A percentile compares a stretch with the other conserved stretches of the same genome.
phyloP scores from a whole-genome alignment of 2,113 vertebrate genomes.

The Hipposideros armiger region DNA sequence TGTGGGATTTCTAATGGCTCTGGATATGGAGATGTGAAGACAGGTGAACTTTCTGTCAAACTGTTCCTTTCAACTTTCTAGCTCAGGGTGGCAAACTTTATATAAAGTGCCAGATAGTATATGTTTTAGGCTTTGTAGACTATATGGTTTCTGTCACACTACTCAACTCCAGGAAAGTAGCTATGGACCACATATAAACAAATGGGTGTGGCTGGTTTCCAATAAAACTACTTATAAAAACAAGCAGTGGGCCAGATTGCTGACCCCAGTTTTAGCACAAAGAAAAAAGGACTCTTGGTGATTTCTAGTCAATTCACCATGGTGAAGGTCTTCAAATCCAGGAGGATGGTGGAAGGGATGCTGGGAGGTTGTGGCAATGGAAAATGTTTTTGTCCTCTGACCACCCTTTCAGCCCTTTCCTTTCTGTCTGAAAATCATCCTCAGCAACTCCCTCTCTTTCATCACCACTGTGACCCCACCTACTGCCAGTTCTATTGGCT shows the following conservation, averaged over 20 bases:
- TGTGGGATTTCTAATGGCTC: neutral
- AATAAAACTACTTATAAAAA: neutral
- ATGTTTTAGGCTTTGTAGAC: neutral
- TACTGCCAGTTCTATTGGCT: neutral
- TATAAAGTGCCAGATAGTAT: neutral
- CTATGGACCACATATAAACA: neutral
- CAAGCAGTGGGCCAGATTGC: neutral
- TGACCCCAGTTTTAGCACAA: neutral
- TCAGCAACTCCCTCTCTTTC: neutral
- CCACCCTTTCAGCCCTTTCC: neutral
- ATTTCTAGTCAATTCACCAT: neutral
- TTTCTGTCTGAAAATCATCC: slow-evolving; percentile 52
- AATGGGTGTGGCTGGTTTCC: neutral
- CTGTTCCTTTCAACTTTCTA: neutral
- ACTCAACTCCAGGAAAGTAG: slow-evolving; percentile 1
- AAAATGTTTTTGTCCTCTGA: neutral
- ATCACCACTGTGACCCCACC: neutral
- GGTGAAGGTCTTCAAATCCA: slow-evolving; percentile 8
- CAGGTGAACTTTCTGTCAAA: neutral
- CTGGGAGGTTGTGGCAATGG: neutral
- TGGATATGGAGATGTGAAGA: neutral
- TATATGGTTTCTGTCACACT: slow-evolving; percentile 14
- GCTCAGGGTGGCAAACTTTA: neutral
- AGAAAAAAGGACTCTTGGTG: neutral
- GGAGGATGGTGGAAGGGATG: neutral